phyloP scores from a whole-genome alignment of 2,113 vertebrate species.

The Calyptomena viridis region DNA sequence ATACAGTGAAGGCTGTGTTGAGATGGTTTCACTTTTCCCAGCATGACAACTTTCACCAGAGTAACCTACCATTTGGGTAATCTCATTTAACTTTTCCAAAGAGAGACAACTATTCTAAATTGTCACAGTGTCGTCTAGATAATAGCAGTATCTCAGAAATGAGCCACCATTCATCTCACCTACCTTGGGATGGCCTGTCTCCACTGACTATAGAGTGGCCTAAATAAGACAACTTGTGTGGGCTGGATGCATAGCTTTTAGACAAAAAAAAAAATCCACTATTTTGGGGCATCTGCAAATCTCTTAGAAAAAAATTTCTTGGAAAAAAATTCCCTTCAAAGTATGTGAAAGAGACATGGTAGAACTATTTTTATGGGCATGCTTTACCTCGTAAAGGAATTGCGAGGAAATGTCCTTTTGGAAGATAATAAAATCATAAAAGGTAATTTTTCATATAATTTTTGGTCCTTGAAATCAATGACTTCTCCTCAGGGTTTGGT shows the following conservation, averaged over 20 bases:
- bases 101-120: background rate
- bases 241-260: background rate
- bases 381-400: background rate
- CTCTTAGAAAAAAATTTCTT: background rate
- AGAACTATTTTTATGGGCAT: background rate
- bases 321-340: background rate
- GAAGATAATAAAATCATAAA: background rate
- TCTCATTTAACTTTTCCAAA: background rate
- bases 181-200: background rate
- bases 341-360: background rate
- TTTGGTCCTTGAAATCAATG: background rate
- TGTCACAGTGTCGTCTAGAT: background rate
- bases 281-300: background rate
- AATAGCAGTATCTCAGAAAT: background rate
- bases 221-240: background rate
- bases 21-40: background rate
- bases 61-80: background rate
- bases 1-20: background rate
- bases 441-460: background rate
- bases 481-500: background rate
- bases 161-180: background rate
- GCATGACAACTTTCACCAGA: background rate
- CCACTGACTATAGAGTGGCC: background rate
- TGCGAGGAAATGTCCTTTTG: background rate
- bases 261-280: background rate